A percentile compares a stretch with the other conserved stretches of the same genome.
These are phyloP conservation scores for Elmis aenea DNA, from an alignment of 2,888 invertebrate genomes.

Conservation along the genomic window DNA sequence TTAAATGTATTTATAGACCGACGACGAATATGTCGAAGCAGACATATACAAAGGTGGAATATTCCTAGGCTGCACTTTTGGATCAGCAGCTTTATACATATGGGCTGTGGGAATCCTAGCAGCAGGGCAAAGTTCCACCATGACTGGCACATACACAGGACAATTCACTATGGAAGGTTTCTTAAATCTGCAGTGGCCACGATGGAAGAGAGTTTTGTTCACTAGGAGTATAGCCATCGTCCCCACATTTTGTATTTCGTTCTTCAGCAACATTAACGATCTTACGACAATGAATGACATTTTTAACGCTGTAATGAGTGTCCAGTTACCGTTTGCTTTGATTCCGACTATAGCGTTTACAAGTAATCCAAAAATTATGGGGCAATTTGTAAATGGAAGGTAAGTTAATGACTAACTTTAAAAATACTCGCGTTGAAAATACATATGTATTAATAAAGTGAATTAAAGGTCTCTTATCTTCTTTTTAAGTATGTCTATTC, in stretches of 20 bases:
- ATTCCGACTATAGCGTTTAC: conserved; percentile 83
- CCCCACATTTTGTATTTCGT: conserved; percentile 61
- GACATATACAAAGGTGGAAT: conserved; percentile 70
- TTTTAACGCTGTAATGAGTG: conserved; percentile 78
- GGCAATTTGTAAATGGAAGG: conserved; percentile 74
- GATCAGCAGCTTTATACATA: conserved; percentile 69
- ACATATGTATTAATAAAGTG: too few relatives aligned
- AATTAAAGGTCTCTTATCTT: too few relatives aligned
- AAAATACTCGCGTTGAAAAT: too few relatives aligned
- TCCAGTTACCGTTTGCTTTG: conserved; percentile 84
- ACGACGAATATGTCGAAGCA: conserved; percentile 53
- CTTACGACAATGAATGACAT: conserved; percentile 76
- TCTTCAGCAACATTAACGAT: conserved; percentile 60
- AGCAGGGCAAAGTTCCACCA: conserved; percentile 77
- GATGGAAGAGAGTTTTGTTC: conserved; percentile 80
- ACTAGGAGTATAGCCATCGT: conserved; percentile 81
- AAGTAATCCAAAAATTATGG: conserved; percentile 71
- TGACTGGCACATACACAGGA: conserved; percentile 78
- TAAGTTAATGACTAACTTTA: conserved; percentile 46
- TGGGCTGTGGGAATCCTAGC: conserved; percentile 79
- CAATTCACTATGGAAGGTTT: conserved; percentile 91
- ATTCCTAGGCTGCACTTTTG: conserved; percentile 71
- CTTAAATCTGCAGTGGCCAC: conserved; percentile 73
- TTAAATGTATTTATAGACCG: conserved; percentile 47
- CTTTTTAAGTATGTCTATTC: too few relatives aligned